Base-by-base conservation (phyloP, 2,113 vertebrate genomes). In the Guaruba guarouba region DNA sequence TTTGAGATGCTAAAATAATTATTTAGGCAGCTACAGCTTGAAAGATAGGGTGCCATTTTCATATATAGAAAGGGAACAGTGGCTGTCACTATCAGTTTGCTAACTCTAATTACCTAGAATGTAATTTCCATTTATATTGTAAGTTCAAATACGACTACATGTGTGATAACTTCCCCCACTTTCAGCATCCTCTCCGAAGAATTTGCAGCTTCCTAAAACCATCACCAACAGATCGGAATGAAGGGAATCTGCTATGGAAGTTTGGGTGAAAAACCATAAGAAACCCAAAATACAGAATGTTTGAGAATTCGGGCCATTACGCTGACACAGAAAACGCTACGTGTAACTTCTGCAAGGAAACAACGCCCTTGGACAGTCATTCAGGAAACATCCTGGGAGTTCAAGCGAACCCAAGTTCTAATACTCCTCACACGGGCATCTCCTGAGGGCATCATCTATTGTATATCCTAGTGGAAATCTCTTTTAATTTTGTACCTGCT, bases 361-460 rank as follows among this genome's bases (percentile, higher is more conserved):
- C 0, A 0, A 20, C 1, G 4, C 55, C 66, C 35, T 81, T 61
- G 1, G 1, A 49, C 15, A 37, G 27, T 1, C 59, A 41, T 29
- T 87, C 51, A 10, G 33, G n/a, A 77, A 69, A 43, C 2, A 1
- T 41, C 43, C 33, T 51, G 39, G 49, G 33, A 55, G 75, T 15
- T 81, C 35, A 49, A 44, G n/a, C 35, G 35, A 73, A 61, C n/a
- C 28, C 71, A 39, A 28, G 31, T 17, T 73, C 51, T 61, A 28
- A 44, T 19, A 13, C 20, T n/a, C 43, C 49, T 85, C 35, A 22
- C 0, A 0, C 0, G 0, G 31, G 41, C 52, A 77, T 31, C 48
- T 57, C 12, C 27, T 37, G 63, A 74, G 43, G 64, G 73, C 48
- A 71, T 13, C 10, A 24, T 37, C n/a, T 48, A 37, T 5, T 24